Evolutionary conservation across 2,888 invertebrate species (phyloP).

Genomic region (Athalia cordata): DNA sequence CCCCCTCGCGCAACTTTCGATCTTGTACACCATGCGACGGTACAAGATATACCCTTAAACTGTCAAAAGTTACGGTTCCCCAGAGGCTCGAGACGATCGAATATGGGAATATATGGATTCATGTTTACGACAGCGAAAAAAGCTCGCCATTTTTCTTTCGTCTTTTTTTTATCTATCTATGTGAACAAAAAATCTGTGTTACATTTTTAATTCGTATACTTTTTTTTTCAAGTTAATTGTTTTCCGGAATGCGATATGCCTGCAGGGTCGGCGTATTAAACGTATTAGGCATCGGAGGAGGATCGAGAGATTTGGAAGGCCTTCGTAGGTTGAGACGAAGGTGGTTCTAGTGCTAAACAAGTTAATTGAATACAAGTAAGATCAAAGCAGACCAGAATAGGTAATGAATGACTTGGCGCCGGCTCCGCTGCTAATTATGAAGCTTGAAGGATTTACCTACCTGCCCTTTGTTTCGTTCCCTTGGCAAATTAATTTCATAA

Average conservation of each 20-base stretch:
- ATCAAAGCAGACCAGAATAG: constrained; percentile 51
- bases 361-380: constrained; percentile 55
- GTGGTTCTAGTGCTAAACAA: constrained; percentile 50
- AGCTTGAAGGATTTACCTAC: constrained; percentile 31
- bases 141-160: background rate
- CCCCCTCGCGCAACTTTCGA: background rate
- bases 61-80: constrained; percentile 41
- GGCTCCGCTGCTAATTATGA: constrained; percentile 52
- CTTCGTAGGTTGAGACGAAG: background rate
- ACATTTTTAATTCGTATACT: background rate
- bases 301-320: background rate
- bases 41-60: constrained; percentile 12
- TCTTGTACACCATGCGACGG: background rate
- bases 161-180: background rate
- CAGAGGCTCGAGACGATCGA: constrained; percentile 9
- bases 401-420: constrained; percentile 53
- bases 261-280: background rate
- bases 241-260: too few species aligned
- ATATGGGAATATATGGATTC: constrained; percentile 11
- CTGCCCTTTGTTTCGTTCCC: background rate
- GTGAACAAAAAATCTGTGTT: background rate
- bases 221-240: background rate
- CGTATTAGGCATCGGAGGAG: background rate
- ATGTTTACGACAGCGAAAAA: background rate
- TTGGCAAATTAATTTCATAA: background rate